Evolutionary conservation across 2,113 vertebrate species (phyloP).

Genomic region (Limnothrissa miodon): DNA sequence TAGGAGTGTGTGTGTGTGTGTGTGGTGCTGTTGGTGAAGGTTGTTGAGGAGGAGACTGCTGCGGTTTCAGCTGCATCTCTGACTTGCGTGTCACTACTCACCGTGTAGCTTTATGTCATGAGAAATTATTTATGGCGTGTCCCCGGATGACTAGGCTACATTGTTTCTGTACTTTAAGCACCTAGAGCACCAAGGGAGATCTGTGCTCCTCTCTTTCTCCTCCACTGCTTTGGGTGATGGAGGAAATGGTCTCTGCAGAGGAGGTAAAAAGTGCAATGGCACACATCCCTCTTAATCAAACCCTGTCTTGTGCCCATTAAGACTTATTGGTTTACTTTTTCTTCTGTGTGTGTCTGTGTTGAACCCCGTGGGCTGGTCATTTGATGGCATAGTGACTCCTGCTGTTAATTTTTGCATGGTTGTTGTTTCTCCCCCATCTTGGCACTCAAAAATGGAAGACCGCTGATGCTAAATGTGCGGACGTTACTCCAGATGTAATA

Average conservation of each 20-base stretch:
- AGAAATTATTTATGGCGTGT: constrained; percentile 33
- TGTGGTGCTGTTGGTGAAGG: not conserved
- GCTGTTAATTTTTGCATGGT: not conserved
- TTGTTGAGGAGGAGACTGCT: not conserved
- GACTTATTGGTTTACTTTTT: not conserved
- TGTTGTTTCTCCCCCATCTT: not conserved
- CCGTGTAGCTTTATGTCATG: not conserved
- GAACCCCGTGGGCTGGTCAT: too few relatives aligned
- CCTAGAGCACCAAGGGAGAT: not conserved
- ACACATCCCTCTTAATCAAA: too few relatives aligned
- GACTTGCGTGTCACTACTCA: constrained; percentile 16
- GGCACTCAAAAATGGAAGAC: not conserved
- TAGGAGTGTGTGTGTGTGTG: not conserved
- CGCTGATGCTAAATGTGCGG: not conserved
- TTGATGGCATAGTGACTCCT: too few relatives aligned
- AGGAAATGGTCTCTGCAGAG: not conserved
- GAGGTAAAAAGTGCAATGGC: not conserved
- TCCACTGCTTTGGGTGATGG: not conserved
- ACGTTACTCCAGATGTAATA: not conserved
- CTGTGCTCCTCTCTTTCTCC: not conserved
- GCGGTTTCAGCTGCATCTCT: constrained; percentile 14
- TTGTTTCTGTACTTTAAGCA: constrained; percentile 12
- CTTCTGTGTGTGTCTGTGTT: not conserved
- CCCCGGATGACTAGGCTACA: constrained; percentile 1
- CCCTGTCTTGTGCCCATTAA: not conserved